Percentiles rank a stretch among this genome's conserved stretches.
Conservation (phyloP, 2,113 vertebrate species). For the Mobula hypostoma region DNA sequence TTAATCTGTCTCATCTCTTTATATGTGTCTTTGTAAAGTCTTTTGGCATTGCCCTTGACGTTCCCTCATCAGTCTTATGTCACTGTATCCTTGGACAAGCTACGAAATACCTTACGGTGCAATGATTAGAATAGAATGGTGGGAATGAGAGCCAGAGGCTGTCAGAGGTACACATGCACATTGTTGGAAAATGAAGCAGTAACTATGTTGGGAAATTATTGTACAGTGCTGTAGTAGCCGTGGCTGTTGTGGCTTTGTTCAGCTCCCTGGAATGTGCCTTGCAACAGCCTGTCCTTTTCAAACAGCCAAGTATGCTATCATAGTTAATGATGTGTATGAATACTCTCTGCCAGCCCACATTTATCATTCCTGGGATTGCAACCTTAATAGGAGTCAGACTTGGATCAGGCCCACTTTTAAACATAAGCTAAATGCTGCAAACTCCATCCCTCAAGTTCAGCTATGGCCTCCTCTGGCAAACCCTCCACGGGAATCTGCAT, state of each 20-base stretch:
- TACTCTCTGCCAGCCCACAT: neutral
- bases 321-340: neutral
- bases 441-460: neutral
- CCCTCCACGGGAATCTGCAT: no score
- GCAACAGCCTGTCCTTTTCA: neutral
- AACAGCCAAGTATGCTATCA: neutral
- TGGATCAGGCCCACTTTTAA: neutral
- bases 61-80: neutral
- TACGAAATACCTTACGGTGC: neutral
- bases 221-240: neutral
- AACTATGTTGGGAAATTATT: neutral
- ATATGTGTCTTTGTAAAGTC: neutral
- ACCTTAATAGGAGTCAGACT: neutral
- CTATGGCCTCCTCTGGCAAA: neutral
- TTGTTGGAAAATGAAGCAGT: conserved; percentile 4
- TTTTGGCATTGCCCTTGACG: neutral
- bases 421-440: neutral
- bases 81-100: neutral
- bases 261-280: neutral
- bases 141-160: neutral
- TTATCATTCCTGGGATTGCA: neutral
- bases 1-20: neutral
- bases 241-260: conserved; percentile 10
- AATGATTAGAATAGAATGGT: neutral
- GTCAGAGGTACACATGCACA: neutral